phyloP scores from a whole-genome alignment of 2,888 invertebrate genomes.

The Zygothrica quintamaculata region DNA sequence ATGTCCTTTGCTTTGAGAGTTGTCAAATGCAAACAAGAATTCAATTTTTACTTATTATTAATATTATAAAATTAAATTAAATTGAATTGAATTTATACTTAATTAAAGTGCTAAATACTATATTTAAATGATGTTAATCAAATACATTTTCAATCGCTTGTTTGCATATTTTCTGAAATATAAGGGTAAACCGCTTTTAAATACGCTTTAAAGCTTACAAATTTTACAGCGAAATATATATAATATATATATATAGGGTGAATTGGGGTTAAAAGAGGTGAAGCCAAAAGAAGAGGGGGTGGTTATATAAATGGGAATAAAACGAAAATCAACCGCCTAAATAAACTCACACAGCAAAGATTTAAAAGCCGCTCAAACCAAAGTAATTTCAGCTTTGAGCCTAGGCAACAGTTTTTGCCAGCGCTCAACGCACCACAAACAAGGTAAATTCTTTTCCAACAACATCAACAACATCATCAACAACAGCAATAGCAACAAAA shows the following conservation, averaged over 20 bases:
- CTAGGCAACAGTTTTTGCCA: conserved; percentile 70
- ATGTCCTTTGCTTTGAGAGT: neutral
- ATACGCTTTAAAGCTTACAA: conserved; percentile 38
- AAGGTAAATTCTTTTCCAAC: conserved; percentile 77
- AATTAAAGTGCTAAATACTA: too few relatives aligned
- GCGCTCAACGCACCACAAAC: conserved; percentile 73
- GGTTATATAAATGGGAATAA: neutral
- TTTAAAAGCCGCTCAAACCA: conserved; percentile 81
- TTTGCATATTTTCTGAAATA: conserved; percentile 6
- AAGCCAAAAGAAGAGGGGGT: neutral
- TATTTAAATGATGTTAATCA: too few relatives aligned
- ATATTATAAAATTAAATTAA: too few relatives aligned
- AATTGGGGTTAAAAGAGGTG: conserved; percentile 7
- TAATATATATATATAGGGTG: neutral
- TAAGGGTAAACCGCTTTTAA: conserved; percentile 20
- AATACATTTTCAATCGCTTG: neutral
- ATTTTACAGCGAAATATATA: neutral
- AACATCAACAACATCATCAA: conserved; percentile 67
- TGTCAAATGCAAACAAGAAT: neutral
- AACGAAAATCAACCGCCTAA: conserved; percentile 65
- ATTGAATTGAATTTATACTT: too few relatives aligned
- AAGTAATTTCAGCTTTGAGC: conserved; percentile 68
- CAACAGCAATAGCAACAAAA: conserved; percentile 67
- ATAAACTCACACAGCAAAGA: conserved; percentile 75
- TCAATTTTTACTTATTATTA: too few relatives aligned